Evolutionary conservation across 2,888 invertebrate genomes (phyloP), one percentile per base, ranked within the genome.

Genomic region (Capitulum mitella): DNA sequence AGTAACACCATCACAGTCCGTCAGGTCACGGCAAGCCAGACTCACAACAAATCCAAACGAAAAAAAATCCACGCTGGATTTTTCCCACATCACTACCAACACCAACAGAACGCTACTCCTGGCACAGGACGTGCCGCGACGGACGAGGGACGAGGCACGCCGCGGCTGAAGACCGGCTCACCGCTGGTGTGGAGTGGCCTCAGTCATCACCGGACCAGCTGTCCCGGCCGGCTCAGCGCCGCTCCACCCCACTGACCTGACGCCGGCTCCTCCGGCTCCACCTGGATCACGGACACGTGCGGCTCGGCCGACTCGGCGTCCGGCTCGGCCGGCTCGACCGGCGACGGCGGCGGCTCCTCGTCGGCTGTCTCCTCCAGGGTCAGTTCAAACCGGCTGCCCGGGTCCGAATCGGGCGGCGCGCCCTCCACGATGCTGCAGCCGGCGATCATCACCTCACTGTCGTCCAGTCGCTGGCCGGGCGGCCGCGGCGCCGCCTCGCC

Each of bases 361-460:
- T 78, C 77, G 22, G 77, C 80, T 19, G 76, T 77, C 77, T 81
- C 80, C 40, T 82, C 81, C n/a, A 81, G 43, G 12, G 77, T 80
- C 43, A 78, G 75, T 34, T 80, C 81, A 76, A 78, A 78, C 26
- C 70, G 78, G 54, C 79, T 78, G 75, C 78, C 79, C 64, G 14
- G 29, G 19, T 12, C 46, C 19, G 54, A 16, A 34, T 46, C 75
- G 12, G 22, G 32, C 48, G 46, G 29, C 32, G 77, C 79, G 77
- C 78, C 79, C 43, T 80, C 77, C 32, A 79, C 79, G 34, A 81
- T 80, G 22, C 80, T 80, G 19, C 93, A 91, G 82, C 91, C 92
- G 58, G 93, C 90, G 80, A 94, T 93, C 77, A 94, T 85, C 12
- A 94, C 94, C 84, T 94, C 94, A 83, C 94, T 94, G 85, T 94